These are phyloP conservation scores for Glyphotaelius pellucidus DNA, from an alignment of 2,888 invertebrate genomes.

Conservation along the genomic window DNA sequence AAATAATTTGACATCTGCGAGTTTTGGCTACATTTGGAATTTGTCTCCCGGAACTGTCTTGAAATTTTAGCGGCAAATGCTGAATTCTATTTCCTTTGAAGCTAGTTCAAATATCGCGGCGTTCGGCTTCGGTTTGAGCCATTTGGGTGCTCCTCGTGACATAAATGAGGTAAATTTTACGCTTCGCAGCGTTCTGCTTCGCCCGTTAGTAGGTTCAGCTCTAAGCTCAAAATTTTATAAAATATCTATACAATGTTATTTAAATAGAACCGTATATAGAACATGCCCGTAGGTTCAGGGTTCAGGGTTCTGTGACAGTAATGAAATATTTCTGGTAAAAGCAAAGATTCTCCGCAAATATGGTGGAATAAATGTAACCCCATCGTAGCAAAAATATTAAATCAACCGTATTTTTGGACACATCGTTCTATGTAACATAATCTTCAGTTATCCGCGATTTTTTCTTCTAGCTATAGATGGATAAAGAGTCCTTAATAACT, in stretches of 20 bases:
- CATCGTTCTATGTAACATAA: not conserved
- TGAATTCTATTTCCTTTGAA: not conserved
- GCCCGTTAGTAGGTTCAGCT: not conserved
- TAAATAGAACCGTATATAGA: no score
- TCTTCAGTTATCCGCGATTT: not conserved
- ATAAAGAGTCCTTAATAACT: no score
- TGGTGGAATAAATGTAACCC: no score
- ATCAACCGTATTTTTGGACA: not conserved
- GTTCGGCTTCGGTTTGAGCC: not conserved
- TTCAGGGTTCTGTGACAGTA: no score
- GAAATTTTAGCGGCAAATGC: not conserved
- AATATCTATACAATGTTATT: not conserved
- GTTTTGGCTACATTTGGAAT: not conserved
- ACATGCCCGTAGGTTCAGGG: no score
- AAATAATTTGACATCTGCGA: not conserved
- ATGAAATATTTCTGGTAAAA: no score
- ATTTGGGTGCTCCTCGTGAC: not conserved
- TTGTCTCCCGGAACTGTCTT: not conserved
- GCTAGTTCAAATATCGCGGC: not conserved
- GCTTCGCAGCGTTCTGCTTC: not conserved
- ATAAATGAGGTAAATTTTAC: constrained; percentile 26
- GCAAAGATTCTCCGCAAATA: not conserved
- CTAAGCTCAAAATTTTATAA: not conserved
- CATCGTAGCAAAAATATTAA: not conserved
- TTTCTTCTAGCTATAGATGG: not conserved